These are phyloP conservation scores for Phalera bucephala DNA, from an alignment of 2,888 invertebrate genomes.

Conservation along the genomic window DNA sequence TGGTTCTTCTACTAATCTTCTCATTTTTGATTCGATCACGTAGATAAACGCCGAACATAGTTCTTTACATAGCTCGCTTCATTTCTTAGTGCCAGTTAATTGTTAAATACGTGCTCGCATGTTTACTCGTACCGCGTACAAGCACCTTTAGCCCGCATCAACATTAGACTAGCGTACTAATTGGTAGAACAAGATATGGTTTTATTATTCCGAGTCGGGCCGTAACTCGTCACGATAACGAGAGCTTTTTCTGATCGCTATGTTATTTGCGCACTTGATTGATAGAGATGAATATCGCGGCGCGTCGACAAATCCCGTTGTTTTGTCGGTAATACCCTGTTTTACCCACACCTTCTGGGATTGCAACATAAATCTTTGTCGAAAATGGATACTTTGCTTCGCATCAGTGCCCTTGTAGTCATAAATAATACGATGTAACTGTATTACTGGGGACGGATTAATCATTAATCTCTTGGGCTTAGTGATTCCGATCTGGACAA, in stretches of 20 bases:
- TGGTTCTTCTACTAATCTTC: too few relatives aligned
- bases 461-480: slow-evolving; percentile 32
- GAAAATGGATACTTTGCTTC: slow-evolving; percentile 51
- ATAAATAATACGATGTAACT: slow-evolving; percentile 43
- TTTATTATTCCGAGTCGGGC: slow-evolving; percentile 40
- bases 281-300: slow-evolving; percentile 67
- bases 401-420: slow-evolving; percentile 41
- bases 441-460: slow-evolving; percentile 29
- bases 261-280: slow-evolving; percentile 66
- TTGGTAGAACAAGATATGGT: slow-evolving; percentile 36
- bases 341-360: slow-evolving; percentile 53
- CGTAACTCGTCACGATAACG: slow-evolving; percentile 54
- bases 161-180: background rate
- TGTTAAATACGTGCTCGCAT: too few relatives aligned
- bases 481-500: slow-evolving; percentile 24
- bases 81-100: too few relatives aligned
- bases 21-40: too few relatives aligned
- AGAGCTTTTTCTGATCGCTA: slow-evolving; percentile 49
- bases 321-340: slow-evolving; percentile 50
- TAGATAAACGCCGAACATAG: too few relatives aligned
- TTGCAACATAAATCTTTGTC: slow-evolving; percentile 63
- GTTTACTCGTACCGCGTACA: too few relatives aligned
- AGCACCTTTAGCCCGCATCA: too few relatives aligned
- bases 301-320: slow-evolving; percentile 52
- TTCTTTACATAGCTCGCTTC: too few relatives aligned